Evolutionary conservation across 1,140 invertebrate genomes (phyloP), one percentile per base, ranked within the genome.

Genomic region (Lepidurus packardi): DNA sequence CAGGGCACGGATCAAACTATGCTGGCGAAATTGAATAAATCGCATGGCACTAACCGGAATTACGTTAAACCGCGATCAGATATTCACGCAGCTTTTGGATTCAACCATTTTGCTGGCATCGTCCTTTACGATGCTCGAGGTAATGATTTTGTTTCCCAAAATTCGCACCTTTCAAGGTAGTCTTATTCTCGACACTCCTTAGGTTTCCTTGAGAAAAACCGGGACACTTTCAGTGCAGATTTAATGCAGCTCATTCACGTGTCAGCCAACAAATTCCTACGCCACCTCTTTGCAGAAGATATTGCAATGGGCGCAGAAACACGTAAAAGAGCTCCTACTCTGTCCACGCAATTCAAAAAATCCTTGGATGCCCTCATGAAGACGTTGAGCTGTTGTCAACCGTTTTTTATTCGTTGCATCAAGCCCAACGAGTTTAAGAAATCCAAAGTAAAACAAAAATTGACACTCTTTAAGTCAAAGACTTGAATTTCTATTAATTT

Each of bases 391-490:
- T 93, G 90, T 76, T 98, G 97, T 84, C 95, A 99, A 83, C 97
- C 98, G 7, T 99, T 98, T 86, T 99, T 99, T 84, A 97, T 99
- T 79, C 87, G 98, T 73, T 99, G 98, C 85, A 98, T 99, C 78
- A 99, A 99, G 84, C 98, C 98, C 6, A 99, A 99, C 84, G 97
- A 99, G 86, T 90, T 91, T 81, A 99, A 99, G 85, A 97, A 95
- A 85, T 93, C 97, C n/a, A 94, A 96, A 93, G 94, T 96, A 87
- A 86, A 42, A 77, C 16, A 75, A 77, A 74, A 24, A 79, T 7
- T 80, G 16, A 43, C 73, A 4, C 13, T 53, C 16, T 65, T 21
- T 53, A 6, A 77, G 3, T 9, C 44, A 73, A 43, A n/a, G 13
- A 41, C 45, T 45, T 43, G 34, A 76, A 78, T 80, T 77, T 13